Conservation (phyloP, 2,888 invertebrate genomes). For the Thereva unica region DNA sequence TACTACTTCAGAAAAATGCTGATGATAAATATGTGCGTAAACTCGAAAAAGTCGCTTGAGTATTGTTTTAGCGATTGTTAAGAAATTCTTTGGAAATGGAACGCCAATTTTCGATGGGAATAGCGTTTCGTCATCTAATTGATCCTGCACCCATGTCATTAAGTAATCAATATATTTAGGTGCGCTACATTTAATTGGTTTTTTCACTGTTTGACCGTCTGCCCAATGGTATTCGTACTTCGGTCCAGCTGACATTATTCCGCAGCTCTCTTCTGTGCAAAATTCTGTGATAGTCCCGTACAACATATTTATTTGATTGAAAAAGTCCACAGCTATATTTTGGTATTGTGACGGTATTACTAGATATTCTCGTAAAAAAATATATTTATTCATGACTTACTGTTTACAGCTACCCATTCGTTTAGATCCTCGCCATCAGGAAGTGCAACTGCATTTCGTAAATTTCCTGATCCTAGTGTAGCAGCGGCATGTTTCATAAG, state of each 20-base stretch:
- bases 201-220: slow-evolving; percentile 96
- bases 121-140: slow-evolving; percentile 95
- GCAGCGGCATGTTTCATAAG: slow-evolving; percentile 99
- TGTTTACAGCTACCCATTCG: slow-evolving; percentile 99
- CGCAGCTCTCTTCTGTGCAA: slow-evolving; percentile 95
- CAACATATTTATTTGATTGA: slow-evolving; percentile 99
- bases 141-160: slow-evolving; percentile 99
- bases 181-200: slow-evolving; percentile 98
- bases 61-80: slow-evolving; percentile 96
- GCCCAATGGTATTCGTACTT: slow-evolving; percentile 99
- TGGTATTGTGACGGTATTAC: neutral
- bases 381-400: slow-evolving; percentile 64
- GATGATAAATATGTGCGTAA: slow-evolving; percentile 99
- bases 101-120: slow-evolving; percentile 99
- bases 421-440: slow-evolving; percentile 99
- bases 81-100: slow-evolving; percentile 97
- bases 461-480: slow-evolving; percentile 95
- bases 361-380: too few relatives aligned
- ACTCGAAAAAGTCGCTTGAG: slow-evolving; percentile 96
- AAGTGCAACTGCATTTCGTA: slow-evolving; percentile 92
- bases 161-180: slow-evolving; percentile 99
- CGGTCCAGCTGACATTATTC: slow-evolving; percentile 98
- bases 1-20: slow-evolving; percentile 97
- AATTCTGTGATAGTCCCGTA: slow-evolving; percentile 99
- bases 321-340: slow-evolving; percentile 92